Evolutionary conservation across 2,888 invertebrate genomes (phyloP), one percentile per base, ranked within the genome.

Genomic region (Liposcelis brunnea): DNA sequence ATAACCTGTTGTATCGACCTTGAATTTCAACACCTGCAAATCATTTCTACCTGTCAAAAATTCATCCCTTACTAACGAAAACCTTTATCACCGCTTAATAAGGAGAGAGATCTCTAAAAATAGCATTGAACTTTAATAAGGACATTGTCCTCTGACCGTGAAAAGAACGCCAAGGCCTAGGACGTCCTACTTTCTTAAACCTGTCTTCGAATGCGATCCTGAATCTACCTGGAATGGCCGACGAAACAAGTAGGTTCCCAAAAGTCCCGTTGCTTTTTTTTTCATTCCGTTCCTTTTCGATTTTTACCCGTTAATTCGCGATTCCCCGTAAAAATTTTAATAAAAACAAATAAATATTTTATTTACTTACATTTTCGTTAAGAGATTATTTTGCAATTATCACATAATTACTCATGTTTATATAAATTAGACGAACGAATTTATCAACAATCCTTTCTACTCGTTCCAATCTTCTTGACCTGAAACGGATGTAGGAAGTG

Each of bases 111-210:
- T 35, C 35, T 14, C 35, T 35, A 35, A 35, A 16, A 15, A 35
- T 35, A 35, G 35, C 40, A 40, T 21, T 40, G 40, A 18, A 40
- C 16, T 40, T 21, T 14, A 40, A 40, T 40, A 40, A 19, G 40
- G 40, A 16, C 40, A 21, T 19, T 40, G 40, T 40, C 40, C 40
- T 19, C 40, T 40, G 40, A 40, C 40, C 40, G 40, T 40, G 40
- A 40, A 40, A 40, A 40, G 40, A 40, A 14, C 40, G 40, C 40
- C 40, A 16, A 35, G 40, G 40, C 40, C 40, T 40, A 40, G 40
- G 19, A 16, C 19, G 40, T 21, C 40, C 40, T 21, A 40, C 40
- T 40, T 40, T 40, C 40, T 21, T 40, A 40, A 40, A 40, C 40
- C 40, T 40, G 40, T 40, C 40, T 19, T 14, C 15, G 35, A 35